These are phyloP conservation scores for Carabus problematicus DNA, from an alignment of 2,888 invertebrate genomes.

Conservation along the genomic window DNA sequence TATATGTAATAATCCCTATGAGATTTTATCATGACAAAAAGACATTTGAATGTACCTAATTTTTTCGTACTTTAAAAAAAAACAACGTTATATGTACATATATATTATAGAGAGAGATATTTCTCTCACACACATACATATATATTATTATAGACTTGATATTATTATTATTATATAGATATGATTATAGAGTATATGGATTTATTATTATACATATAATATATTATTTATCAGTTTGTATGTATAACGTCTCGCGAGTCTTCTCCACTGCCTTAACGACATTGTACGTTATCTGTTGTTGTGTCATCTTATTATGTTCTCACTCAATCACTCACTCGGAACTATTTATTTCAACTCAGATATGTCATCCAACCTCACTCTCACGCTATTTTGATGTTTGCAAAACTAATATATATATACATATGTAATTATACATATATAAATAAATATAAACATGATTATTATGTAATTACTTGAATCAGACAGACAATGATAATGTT, in stretches of 20 bases:
- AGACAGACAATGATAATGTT: not conserved
- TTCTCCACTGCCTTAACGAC: conserved; percentile 40
- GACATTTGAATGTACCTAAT: conserved; percentile 57
- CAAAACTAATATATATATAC: conserved; percentile 17
- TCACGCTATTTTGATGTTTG: conserved; percentile 37
- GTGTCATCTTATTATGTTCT: conserved; percentile 12
- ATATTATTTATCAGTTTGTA: conserved; percentile 25
- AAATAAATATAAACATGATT: conserved; percentile 19
- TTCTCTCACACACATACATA: conserved; percentile 8
- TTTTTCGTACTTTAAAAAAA: conserved; percentile 55
- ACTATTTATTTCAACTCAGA: not conserved
- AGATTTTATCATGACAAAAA: conserved; percentile 49
- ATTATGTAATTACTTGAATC: not conserved
- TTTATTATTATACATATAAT: conserved; percentile 5
- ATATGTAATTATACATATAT: conserved; percentile 20
- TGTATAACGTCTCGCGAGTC: conserved; percentile 30
- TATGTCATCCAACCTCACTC: conserved; percentile 2
- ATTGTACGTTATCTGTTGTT: conserved; percentile 17
- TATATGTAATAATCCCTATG: conserved; percentile 23
- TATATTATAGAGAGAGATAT: conserved; percentile 39
- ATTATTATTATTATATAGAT: conserved; percentile 18
- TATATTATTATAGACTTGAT: conserved; percentile 38
- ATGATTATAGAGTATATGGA: too few relatives aligned
- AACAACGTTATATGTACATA: conserved; percentile 51
- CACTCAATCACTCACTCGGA: not conserved